Conservation (phyloP, 2,113 vertebrate genomes). For the Leptobrachium ailaonicum region DNA sequence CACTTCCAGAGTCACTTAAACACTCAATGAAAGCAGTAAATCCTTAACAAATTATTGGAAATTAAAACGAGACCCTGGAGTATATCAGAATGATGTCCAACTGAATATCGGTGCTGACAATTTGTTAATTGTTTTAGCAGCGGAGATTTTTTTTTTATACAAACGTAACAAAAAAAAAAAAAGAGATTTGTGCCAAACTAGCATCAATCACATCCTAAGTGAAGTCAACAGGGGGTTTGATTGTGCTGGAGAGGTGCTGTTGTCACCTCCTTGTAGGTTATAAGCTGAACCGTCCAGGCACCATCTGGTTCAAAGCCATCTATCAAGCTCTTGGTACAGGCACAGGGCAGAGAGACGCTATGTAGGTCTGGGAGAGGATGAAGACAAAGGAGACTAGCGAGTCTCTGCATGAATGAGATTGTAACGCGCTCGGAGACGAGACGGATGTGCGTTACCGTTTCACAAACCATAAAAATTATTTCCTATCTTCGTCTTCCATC, state of each 20-base stretch:
- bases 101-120: conserved; percentile 14
- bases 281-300: conserved; percentile 36
- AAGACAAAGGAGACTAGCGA: background rate
- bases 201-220: conserved; percentile 46
- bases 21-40: conserved; percentile 25
- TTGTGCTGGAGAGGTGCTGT: conserved; percentile 27
- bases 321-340: conserved; percentile 32
- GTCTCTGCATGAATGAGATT: no score
- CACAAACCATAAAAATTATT: no score
- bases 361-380: conserved; percentile 15
- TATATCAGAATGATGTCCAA: conserved; percentile 20
- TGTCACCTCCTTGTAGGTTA: conserved; percentile 47
- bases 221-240: conserved; percentile 43
- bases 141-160: conserved; percentile 8
- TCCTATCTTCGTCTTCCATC: no score
- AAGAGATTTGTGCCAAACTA: conserved; percentile 36
- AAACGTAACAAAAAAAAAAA: conserved; percentile 18
- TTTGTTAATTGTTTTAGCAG: conserved; percentile 43
- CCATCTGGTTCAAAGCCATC: conserved; percentile 45
- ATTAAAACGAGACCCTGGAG: conserved; percentile 35
- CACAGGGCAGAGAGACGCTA: conserved; percentile 4
- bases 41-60: conserved; percentile 36
- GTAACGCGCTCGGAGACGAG: no score
- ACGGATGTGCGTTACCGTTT: no score
- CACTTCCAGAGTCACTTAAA: conserved; percentile 27